phyloP scores from a whole-genome alignment of 2,888 invertebrate species.

The Mesorhabditis spiculigera region DNA sequence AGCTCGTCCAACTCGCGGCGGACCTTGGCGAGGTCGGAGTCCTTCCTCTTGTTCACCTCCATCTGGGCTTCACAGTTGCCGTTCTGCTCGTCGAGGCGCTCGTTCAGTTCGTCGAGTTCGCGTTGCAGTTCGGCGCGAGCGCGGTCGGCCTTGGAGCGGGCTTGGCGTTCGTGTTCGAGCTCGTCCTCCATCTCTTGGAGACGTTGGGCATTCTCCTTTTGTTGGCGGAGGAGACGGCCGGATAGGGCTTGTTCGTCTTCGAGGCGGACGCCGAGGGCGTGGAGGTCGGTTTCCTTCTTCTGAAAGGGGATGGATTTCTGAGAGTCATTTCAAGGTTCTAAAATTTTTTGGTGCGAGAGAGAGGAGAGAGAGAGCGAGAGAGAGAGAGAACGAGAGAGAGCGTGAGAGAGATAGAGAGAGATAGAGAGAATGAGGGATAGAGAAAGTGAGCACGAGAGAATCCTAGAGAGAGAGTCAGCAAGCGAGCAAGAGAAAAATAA shows the following conservation, averaged over 20 bases:
- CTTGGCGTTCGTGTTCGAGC: conserved; percentile 80
- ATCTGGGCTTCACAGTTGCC: conserved; percentile 67
- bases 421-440: no score
- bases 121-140: conserved; percentile 94
- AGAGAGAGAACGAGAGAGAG: no score
- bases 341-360: no score
- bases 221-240: conserved; percentile 92
- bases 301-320: background rate
- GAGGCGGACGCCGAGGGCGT: conserved; percentile 87
- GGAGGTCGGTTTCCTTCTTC: conserved; percentile 85
- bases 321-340: no score
- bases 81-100: conserved; percentile 75
- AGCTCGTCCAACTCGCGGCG: conserved; percentile 96
- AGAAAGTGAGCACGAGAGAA: no score
- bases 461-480: no score
- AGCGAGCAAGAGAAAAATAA: background rate
- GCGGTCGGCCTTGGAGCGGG: conserved; percentile 74
- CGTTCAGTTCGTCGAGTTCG: conserved; percentile 93
- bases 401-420: no score
- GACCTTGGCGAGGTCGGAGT: conserved; percentile 95
- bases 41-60: conserved; percentile 98
- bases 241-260: conserved; percentile 97
- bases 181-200: conserved; percentile 99
- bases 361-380: no score
- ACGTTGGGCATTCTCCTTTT: conserved; percentile 91